Conservation (phyloP, 2,888 invertebrate genomes). For the Drosophila tripunctata region DNA sequence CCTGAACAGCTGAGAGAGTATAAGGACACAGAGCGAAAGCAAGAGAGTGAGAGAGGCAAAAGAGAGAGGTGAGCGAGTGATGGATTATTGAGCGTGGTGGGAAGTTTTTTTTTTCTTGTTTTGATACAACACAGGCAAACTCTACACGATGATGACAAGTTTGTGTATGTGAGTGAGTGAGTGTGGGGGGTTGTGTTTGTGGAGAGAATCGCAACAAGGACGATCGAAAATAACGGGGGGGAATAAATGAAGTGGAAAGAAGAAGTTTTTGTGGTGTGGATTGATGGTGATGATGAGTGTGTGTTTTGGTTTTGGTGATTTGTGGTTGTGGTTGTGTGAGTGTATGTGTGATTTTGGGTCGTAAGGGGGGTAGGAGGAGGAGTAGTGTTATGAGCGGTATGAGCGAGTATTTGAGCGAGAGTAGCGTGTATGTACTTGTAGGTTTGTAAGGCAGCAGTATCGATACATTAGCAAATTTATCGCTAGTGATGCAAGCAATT, state of each 20-base stretch:
- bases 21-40: too few relatives aligned
- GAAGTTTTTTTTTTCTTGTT: too few relatives aligned
- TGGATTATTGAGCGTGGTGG: too few relatives aligned
- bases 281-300: conserved; percentile 30
- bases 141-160: conserved; percentile 24
- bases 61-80: not conserved
- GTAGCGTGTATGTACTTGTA: not conserved
- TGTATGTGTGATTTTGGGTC: conserved; percentile 66
- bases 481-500: too few relatives aligned
- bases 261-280: conserved; percentile 18
- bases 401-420: conserved; percentile 77
- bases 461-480: too few relatives aligned
- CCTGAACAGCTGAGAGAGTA: conserved; percentile 56
- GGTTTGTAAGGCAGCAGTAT: too few relatives aligned
- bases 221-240: conserved; percentile 35
- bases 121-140: too few relatives aligned
- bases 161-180: too few relatives aligned
- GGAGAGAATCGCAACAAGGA: conserved; percentile 13
- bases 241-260: conserved; percentile 10
- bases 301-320: conserved; percentile 14
- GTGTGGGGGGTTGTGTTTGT: too few relatives aligned
- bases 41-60: conserved; percentile 10
- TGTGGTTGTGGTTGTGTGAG: conserved; percentile 7
- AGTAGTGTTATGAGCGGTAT: conserved; percentile 72
- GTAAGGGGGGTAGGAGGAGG: conserved; percentile 66